Evolutionary conservation across 2,888 invertebrate species (phyloP).

Genomic region (Scaptomyza polygonia): DNA sequence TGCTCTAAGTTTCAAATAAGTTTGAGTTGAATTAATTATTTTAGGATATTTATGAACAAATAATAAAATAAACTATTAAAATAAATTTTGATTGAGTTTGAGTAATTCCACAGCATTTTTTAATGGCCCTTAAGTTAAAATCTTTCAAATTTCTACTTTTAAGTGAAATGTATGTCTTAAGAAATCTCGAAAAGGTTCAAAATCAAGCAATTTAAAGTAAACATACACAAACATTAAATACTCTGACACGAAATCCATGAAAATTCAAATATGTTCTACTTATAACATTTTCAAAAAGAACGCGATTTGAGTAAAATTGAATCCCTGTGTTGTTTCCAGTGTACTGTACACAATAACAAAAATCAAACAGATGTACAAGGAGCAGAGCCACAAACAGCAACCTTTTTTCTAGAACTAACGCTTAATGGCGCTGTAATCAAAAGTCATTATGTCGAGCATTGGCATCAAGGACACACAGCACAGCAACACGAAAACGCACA

Average conservation of each 20-base stretch:
- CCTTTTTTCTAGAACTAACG: constrained; percentile 38
- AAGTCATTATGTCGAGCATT: constrained; percentile 73
- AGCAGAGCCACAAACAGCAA: constrained; percentile 15
- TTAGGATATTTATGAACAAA: too few relatives aligned
- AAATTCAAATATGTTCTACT: background rate
- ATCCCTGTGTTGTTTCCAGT: background rate
- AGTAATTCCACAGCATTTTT: too few relatives aligned
- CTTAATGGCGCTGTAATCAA: constrained; percentile 78
- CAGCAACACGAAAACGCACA: constrained; percentile 22
- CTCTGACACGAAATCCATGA: background rate
- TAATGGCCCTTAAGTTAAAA: too few relatives aligned
- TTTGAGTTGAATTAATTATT: too few relatives aligned
- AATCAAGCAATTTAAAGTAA: too few relatives aligned
- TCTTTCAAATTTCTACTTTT: too few relatives aligned
- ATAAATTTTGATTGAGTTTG: too few relatives aligned
- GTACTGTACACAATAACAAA: background rate
- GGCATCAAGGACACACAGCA: constrained; percentile 65
- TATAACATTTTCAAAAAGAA: too few relatives aligned
- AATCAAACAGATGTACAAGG: constrained; percentile 74
- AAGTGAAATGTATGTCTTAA: too few relatives aligned
- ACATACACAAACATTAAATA: background rate
- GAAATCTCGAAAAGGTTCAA: too few relatives aligned
- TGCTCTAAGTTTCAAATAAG: too few relatives aligned
- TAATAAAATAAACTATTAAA: too few relatives aligned
- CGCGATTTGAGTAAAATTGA: background rate